These are phyloP conservation scores for Shargacucullia verbasci DNA, from an alignment of 2,888 invertebrate species.

Conservation along the genomic window DNA sequence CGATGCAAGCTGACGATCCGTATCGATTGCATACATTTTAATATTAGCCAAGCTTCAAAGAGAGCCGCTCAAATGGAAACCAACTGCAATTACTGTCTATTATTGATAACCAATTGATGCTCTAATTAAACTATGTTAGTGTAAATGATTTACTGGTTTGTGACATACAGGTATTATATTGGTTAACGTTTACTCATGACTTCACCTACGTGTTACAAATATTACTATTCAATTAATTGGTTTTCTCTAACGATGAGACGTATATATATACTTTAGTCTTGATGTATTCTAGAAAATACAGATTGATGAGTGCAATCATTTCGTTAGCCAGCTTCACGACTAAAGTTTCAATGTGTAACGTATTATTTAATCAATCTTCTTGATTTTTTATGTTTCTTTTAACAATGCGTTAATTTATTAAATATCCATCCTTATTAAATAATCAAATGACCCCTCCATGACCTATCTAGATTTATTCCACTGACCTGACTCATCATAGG, in stretches of 20 bases:
- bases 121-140: constrained; percentile 66
- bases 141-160: constrained; percentile 60
- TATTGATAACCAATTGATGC: constrained; percentile 71
- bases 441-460: too few relatives aligned
- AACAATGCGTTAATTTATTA: too few relatives aligned
- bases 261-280: not conserved
- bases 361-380: too few relatives aligned
- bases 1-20: constrained; percentile 69
- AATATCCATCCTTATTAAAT: too few relatives aligned
- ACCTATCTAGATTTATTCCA: constrained; percentile 12
- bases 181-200: constrained; percentile 11
- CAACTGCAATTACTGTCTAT: constrained; percentile 70
- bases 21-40: constrained; percentile 80
- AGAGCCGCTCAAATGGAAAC: constrained; percentile 48
- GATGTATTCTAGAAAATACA: not conserved
- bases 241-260: constrained; percentile 3
- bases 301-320: too few relatives aligned
- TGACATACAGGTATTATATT: constrained; percentile 29
- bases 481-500: constrained; percentile 96
- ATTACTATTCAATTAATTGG: constrained; percentile 21
- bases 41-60: constrained; percentile 62
- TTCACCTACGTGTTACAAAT: constrained; percentile 6
- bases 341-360: too few relatives aligned
- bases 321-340: too few relatives aligned
- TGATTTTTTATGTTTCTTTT: too few relatives aligned